Base-by-base conservation (phyloP, 2,113 vertebrate genomes). In the Ceyx cyanopectus region DNA sequence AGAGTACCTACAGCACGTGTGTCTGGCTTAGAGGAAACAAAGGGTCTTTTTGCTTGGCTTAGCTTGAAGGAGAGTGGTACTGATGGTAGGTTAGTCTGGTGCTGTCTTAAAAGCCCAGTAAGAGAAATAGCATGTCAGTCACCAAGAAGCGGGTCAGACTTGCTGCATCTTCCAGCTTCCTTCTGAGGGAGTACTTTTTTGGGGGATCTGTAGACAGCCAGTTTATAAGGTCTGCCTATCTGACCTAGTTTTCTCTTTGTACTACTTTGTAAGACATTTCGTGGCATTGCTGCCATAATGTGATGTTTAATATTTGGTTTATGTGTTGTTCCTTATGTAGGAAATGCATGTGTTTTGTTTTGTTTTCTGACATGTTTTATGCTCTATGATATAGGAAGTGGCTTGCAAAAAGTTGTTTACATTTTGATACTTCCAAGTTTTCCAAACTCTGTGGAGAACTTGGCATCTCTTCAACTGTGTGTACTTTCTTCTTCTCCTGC, bases 1-100 rank as follows among this genome's bases (percentile, higher is more conserved):
- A 2, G 32, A 41, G 29, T 26, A 19, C 48, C 11, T 50, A 11
- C n/a, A 37, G 54, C 2, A 0, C 22, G 5, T 56, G 29, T 1
- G 5, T 6, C 18, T 34, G 32, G 20, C 9, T 60, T 43, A 45
- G 63, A 29, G 40, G 27, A n/a, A 62, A 45, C 20, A 32, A 29
- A 20, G 53, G 22, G 7, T 26, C 17, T 40, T 20, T 43, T 26
- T 40, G 41, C n/a, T 10, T 16, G 14, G 16, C 6, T 1, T 40
- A 10, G 30, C 16, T 51, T 77, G 51, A 54, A 48, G 51, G 12
- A 22, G 14, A n/a, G 41, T 15, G 41, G 4, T 21, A 3, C 19
- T 29, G 34, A 23, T 26, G 54, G 27, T 24, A 19, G 46, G 10
- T 26, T 17, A 50, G 20, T 11, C 37, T 77, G 41, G 18, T 62